Percentiles rank a stretch among this genome's conserved stretches.
These are phyloP conservation scores for Nerophis ophidion DNA, from an alignment of 2,113 vertebrate genomes.

Conservation along the genomic window DNA sequence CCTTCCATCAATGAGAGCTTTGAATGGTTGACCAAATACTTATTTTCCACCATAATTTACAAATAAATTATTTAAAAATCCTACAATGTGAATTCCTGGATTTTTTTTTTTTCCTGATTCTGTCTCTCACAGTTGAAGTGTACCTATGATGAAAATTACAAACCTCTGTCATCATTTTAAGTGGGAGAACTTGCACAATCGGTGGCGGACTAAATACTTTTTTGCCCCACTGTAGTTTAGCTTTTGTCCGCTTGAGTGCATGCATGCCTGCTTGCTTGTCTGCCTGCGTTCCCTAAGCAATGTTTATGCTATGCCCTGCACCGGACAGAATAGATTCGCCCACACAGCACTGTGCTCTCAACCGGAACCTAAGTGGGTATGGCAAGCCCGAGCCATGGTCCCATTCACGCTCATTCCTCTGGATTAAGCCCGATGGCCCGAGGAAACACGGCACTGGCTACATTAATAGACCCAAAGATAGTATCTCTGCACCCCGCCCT, in stretches of 20 bases:
- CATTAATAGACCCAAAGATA: slow-evolving; percentile 57
- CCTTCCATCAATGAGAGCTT: too few species aligned
- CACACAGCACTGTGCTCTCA: slow-evolving; percentile 72
- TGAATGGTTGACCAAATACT: too few species aligned
- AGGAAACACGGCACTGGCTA: slow-evolving; percentile 44
- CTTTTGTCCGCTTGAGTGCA: slow-evolving; percentile 61
- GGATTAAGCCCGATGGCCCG: slow-evolving; percentile 56
- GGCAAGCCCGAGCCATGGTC: slow-evolving; percentile 60
- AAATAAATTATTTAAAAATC: too few species aligned
- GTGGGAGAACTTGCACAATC: too few species aligned
- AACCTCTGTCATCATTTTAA: too few species aligned
- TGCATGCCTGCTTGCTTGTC: slow-evolving; percentile 46
- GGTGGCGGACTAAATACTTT: too few species aligned
- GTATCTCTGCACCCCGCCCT: slow-evolving; percentile 41
- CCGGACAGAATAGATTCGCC: slow-evolving; percentile 70
- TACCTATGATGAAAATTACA: too few species aligned
- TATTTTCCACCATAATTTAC: too few species aligned
- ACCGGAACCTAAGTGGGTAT: slow-evolving; percentile 67
- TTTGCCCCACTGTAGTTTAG: too few species aligned
- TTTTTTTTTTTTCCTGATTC: too few species aligned
- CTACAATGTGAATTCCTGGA: too few species aligned
- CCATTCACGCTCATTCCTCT: slow-evolving; percentile 61
- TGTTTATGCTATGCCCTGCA: slow-evolving; percentile 68
- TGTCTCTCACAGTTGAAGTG: too few species aligned
- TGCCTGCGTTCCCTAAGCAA: slow-evolving; percentile 56